Conservation (phyloP, 2,113 vertebrate genomes). For the Pteronura brasiliensis region DNA sequence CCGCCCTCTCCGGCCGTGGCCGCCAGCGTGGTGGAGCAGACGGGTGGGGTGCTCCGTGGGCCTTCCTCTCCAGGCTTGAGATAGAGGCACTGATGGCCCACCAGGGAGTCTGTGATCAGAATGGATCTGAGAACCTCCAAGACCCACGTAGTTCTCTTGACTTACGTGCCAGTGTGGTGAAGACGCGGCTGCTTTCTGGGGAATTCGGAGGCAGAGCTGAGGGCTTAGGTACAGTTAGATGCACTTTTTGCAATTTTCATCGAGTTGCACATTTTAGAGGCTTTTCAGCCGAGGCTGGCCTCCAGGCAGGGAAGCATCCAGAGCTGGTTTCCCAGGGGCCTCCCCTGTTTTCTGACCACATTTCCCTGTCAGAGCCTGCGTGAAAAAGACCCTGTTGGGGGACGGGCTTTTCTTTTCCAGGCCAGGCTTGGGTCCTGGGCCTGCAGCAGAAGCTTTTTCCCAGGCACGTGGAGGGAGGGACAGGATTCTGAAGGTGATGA, state of each 20-base stretch:
- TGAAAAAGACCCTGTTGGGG: background rate
- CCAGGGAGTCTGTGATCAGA: background rate
- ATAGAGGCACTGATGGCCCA: background rate
- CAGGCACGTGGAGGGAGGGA: rapidly evolving
- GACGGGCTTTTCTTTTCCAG: background rate
- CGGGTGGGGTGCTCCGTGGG: background rate
- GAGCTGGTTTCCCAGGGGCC: background rate
- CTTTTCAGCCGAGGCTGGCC: background rate
- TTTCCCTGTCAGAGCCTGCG: background rate
- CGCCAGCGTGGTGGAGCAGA: background rate
- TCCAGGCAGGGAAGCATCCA: rapidly evolving
- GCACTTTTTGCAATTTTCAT: background rate
- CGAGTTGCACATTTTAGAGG: background rate
- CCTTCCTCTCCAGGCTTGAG: background rate
- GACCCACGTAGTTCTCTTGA: background rate
- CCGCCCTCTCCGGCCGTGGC: background rate
- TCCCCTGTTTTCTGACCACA: background rate
- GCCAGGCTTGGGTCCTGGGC: background rate
- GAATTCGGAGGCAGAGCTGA: background rate
- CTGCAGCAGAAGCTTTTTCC: background rate
- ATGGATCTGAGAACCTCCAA: background rate
- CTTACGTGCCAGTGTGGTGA: background rate
- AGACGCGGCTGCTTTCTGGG: background rate
- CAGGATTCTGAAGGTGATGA: background rate
- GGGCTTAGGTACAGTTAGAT: background rate